Percentiles rank a stretch among this genome's conserved stretches.
These are phyloP conservation scores for Leptopilina clavipes DNA, from an alignment of 1,140 invertebrate genomes.

Conservation along the genomic window DNA sequence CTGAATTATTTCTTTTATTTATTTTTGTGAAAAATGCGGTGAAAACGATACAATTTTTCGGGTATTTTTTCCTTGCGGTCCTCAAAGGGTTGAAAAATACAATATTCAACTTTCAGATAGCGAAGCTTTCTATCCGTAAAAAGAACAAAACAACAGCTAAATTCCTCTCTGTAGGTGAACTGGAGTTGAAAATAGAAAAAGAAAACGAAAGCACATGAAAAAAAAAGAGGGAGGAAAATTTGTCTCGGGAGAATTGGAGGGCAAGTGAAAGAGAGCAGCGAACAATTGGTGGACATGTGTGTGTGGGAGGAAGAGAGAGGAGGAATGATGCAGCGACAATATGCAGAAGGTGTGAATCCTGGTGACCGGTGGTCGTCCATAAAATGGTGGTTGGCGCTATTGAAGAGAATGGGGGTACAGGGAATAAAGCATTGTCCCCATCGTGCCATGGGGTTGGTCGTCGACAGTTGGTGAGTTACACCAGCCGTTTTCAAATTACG, in stretches of 20 bases:
- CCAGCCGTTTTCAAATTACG: constrained; percentile 33
- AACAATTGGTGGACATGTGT: neutral
- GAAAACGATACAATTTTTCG: too few species aligned
- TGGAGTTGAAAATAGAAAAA: neutral
- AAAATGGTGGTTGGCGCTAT: constrained; percentile 14
- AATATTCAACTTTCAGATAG: too few species aligned
- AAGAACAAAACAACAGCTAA: too few species aligned
- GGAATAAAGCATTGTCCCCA: constrained; percentile 27
- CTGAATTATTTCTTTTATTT: too few species aligned
- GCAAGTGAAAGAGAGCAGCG: constrained; percentile 16
- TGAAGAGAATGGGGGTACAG: constrained; percentile 24
- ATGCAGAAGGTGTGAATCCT: constrained; percentile 32
- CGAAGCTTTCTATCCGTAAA: too few species aligned
- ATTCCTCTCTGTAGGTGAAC: neutral
- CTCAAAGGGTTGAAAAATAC: too few species aligned
- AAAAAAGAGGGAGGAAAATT: neutral
- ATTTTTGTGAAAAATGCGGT: too few species aligned
- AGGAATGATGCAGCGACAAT: constrained; percentile 8
- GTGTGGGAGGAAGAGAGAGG: neutral
- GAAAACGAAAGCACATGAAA: neutral
- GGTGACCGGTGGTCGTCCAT: constrained; percentile 25
- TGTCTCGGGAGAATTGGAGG: constrained; percentile 4
- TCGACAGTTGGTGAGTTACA: constrained; percentile 34
- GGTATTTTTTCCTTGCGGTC: too few species aligned
- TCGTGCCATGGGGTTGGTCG: neutral